phyloP scores from a whole-genome alignment of 2,888 invertebrate species.

The Miltochrista miniata region DNA sequence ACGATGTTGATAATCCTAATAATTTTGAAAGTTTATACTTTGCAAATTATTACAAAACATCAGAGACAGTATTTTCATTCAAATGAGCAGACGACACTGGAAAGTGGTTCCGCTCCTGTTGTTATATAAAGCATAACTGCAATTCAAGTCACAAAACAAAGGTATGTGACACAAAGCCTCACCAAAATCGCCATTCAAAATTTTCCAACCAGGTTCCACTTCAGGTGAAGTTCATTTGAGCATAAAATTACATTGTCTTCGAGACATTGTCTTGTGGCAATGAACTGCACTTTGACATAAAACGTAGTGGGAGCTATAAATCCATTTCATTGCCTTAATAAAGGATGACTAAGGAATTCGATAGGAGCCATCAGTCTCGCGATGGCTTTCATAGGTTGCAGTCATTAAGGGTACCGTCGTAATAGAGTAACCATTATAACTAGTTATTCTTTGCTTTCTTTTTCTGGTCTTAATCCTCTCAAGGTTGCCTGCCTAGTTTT shows the following conservation, averaged over 20 bases:
- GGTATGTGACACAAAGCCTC: constrained; percentile 61
- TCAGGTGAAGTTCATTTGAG: constrained; percentile 76
- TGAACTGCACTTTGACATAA: constrained; percentile 84
- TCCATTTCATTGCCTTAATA: constrained; percentile 81
- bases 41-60: constrained; percentile 49
- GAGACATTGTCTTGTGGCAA: constrained; percentile 79
- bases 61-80: constrained; percentile 46
- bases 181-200: constrained; percentile 78
- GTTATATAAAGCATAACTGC: constrained; percentile 78
- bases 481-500: no score
- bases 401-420: constrained; percentile 57
- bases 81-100: constrained; percentile 59
- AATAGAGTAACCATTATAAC: constrained; percentile 6
- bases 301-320: constrained; percentile 78
- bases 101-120: constrained; percentile 76
- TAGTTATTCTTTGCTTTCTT: neutral
- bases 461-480: no score
- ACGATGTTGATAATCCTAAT: constrained; percentile 23
- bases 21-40: constrained; percentile 50
- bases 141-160: constrained; percentile 72
- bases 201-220: constrained; percentile 79
- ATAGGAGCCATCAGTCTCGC: constrained; percentile 72
- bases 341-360: constrained; percentile 75
- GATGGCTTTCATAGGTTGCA: constrained; percentile 61
- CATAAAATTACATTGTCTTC: constrained; percentile 83